Conservation (phyloP, 2,888 invertebrate species). For the Caenorhabditis panamensis region DNA sequence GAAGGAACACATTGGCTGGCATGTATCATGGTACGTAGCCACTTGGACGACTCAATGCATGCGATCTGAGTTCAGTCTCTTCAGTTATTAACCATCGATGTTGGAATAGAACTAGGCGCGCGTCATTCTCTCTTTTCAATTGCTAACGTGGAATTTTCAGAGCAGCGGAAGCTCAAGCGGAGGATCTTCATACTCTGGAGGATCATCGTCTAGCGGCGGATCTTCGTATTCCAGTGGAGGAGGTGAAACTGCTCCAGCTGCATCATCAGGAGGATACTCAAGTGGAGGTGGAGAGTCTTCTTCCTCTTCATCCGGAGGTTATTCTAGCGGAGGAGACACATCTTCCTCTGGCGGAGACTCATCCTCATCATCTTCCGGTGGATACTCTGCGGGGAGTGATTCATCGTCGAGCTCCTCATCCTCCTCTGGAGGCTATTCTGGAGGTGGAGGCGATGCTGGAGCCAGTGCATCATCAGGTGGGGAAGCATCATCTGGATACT, state of each 20-base stretch:
- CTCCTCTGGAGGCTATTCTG: slow-evolving; percentile 45
- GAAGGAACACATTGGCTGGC: not conserved
- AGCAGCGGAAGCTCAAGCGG: slow-evolving; percentile 25
- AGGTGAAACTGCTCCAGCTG: slow-evolving; percentile 6
- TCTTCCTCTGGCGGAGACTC: slow-evolving; percentile 25
- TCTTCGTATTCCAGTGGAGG: slow-evolving; percentile 5
- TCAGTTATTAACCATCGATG: not conserved
- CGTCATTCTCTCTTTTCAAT: not conserved
- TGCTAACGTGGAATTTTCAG: no score
- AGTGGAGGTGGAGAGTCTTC: slow-evolving; percentile 25
- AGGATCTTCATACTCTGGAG: slow-evolving; percentile 23
- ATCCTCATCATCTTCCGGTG: slow-evolving; percentile 26
- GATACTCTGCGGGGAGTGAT: slow-evolving; percentile 44
- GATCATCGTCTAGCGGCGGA: slow-evolving; percentile 9
- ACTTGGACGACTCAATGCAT: not conserved
- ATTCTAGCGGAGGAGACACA: slow-evolving; percentile 13
- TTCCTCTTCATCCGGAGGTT: slow-evolving; percentile 29
- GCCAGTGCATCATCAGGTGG: slow-evolving; percentile 3
- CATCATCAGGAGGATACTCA: slow-evolving; percentile 28
- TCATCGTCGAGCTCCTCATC: slow-evolving; percentile 34
- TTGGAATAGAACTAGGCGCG: slow-evolving; percentile 21
- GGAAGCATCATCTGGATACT: slow-evolving; percentile 34
- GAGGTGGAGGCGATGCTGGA: slow-evolving; percentile 36
- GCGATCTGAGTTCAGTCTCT: slow-evolving; percentile 11
- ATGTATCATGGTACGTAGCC: slow-evolving; percentile 1